phyloP scores from a whole-genome alignment of 2,797 vertebrate species.

The Eulemur albifrons region DNA sequence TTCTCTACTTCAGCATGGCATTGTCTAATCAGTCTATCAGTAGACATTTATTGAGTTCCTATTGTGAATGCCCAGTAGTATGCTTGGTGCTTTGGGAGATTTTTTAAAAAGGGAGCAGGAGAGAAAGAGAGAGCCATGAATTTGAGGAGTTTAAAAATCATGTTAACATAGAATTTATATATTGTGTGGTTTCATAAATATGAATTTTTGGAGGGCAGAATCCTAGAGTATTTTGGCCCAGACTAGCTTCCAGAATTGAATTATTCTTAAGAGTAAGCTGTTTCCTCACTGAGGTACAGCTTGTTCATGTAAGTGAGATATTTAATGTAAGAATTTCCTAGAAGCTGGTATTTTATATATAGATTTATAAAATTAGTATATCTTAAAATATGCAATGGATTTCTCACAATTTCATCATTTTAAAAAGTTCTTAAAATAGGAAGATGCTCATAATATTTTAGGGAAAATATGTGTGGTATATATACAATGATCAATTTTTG shows the following conservation, averaged over 20 bases:
- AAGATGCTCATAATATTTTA: constrained; percentile 10
- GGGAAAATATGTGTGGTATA: not conserved
- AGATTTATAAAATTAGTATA: not conserved
- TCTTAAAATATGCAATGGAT: constrained; percentile 1
- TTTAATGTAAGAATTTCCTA: constrained; percentile 17
- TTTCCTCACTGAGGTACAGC: not conserved
- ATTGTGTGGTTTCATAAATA: constrained; percentile 7
- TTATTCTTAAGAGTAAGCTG: not conserved
- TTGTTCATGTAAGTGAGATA: not conserved
- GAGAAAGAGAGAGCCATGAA: not conserved
- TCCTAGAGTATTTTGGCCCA: constrained; percentile 25
- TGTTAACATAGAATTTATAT: not conserved
- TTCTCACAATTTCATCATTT: not conserved
- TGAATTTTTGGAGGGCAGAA: not conserved
- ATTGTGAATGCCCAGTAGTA: not conserved
- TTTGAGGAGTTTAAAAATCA: constrained; percentile 17
- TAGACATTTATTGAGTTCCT: constrained; percentile 33
- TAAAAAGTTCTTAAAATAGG: constrained; percentile 2
- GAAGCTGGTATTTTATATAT: constrained; percentile 8
- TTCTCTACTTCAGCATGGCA: not conserved
- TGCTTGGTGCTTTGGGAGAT: not conserved
- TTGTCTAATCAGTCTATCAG: constrained; percentile 28
- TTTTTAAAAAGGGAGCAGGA: not conserved
- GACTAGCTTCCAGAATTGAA: not conserved
- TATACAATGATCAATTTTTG: not conserved